These are phyloP conservation scores for Trematomus bernacchii DNA, from an alignment of 2,797 vertebrate genomes.

Conservation along the genomic window DNA sequence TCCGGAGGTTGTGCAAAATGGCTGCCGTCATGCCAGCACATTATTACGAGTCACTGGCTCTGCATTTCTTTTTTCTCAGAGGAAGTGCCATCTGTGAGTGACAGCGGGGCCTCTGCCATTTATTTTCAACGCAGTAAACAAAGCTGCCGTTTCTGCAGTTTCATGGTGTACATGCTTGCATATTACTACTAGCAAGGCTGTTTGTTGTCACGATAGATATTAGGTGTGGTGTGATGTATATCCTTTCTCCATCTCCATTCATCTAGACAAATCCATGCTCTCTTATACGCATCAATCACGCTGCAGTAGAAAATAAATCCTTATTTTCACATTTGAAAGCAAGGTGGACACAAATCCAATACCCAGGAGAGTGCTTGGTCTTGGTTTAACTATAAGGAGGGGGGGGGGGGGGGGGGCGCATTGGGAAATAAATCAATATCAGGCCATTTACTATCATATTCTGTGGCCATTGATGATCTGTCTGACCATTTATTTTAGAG, in stretches of 20 bases:
- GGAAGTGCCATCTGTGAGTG: slow-evolving; percentile 84
- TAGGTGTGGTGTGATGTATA: slow-evolving; percentile 68
- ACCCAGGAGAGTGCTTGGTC: slow-evolving; percentile 71
- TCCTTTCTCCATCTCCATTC: slow-evolving; percentile 63
- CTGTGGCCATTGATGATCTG: slow-evolving; percentile 81
- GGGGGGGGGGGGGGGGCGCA: slow-evolving; percentile 44
- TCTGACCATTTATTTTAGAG: slow-evolving; percentile 78
- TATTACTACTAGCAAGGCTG: slow-evolving; percentile 65
- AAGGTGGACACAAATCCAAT: slow-evolving; percentile 73
- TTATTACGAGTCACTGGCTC: slow-evolving; percentile 77
- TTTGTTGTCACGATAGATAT: slow-evolving; percentile 71
- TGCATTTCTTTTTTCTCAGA: slow-evolving; percentile 58
- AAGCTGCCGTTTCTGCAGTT: slow-evolving; percentile 74
- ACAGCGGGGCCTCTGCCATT: slow-evolving; percentile 79
- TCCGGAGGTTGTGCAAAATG: slow-evolving; percentile 82
- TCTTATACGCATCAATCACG: slow-evolving; percentile 64
- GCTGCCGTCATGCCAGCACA: slow-evolving; percentile 76
- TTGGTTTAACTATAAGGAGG: slow-evolving; percentile 75
- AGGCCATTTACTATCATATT: slow-evolving; percentile 82
- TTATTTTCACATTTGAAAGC: slow-evolving; percentile 77
- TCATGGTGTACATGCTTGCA: slow-evolving; percentile 49
- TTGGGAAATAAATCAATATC: slow-evolving; percentile 79
- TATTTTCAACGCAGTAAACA: slow-evolving; percentile 80
- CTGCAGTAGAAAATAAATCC: slow-evolving; percentile 71
- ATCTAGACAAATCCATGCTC: slow-evolving; percentile 58